A percentile compares a stretch with the other conserved stretches of the same genome.
phyloP scores from a whole-genome alignment of 2,113 vertebrate genomes.

The Poeciliopsis turrubarensis region DNA sequence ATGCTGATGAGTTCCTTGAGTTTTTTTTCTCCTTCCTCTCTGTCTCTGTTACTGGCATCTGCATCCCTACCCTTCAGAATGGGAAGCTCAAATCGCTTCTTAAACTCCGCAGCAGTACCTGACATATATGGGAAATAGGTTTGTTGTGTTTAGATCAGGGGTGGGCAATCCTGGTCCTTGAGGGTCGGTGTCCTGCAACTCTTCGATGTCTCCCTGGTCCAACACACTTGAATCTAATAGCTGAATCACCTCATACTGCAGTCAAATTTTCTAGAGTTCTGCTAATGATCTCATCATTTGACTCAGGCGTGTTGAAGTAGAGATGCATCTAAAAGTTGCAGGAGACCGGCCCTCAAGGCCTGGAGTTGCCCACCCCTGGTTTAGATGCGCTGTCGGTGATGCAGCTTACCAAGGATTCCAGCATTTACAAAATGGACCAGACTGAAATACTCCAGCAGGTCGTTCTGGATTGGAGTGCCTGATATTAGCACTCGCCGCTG shows the following conservation, averaged over 20 bases:
- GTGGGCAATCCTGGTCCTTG: no score
- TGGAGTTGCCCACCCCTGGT: no score
- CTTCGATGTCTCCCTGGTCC: no score
- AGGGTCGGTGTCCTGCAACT: no score
- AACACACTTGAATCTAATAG: no score
- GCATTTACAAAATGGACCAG: constrained; percentile 96
- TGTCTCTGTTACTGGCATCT: constrained; percentile 86
- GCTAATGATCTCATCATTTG: no score
- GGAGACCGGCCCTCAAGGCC: no score
- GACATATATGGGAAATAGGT: not conserved
- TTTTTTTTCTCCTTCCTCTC: constrained; percentile 88
- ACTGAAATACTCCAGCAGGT: constrained; percentile 97
- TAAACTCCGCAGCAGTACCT: constrained; percentile 97
- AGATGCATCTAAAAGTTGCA: no score
- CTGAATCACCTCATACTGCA: no score
- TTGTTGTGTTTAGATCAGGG: not conserved
- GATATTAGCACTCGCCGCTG: constrained; percentile 93
- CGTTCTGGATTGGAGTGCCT: constrained; percentile 96
- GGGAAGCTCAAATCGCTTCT: constrained; percentile 93
- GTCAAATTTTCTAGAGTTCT: no score
- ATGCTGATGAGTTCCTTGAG: constrained; percentile 92
- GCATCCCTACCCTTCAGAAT: constrained; percentile 95
- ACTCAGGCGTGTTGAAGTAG: no score
- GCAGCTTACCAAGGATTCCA: constrained; percentile 89
- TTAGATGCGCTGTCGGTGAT: not conserved